Base-by-base conservation (phyloP, 1,140 invertebrate species). In the Meloidogyne exigua region DNA sequence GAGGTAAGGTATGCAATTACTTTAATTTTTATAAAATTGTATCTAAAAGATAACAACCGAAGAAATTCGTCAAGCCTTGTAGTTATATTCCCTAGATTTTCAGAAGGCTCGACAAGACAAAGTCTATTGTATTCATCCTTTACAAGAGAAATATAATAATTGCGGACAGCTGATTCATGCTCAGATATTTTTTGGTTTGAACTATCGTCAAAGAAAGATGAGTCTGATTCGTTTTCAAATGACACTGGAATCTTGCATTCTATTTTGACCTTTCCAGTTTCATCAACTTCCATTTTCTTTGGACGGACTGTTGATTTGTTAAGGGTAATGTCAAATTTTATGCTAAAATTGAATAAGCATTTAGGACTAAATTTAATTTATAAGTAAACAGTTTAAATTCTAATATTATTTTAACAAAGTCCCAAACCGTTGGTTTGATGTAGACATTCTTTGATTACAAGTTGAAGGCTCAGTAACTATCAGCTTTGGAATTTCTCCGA, bases 401-500 rank as follows among this genome's bases (percentile, higher is more conserved):
- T 62, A 72, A 42, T 39, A 13, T 67, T 67, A 32, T 18, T 23
- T n/a, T 32, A 32, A 25, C 1, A 72, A 32, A 62, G 10, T 25
- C 0, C 9, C 12, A 57, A 72, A 72, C 64, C 49, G 21, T 36
- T 62, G 23, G 13, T 72, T 72, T 23, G 25, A 28, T 32, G 28
- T 42, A 15, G 12, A 28, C 25, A 44, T 42, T 23, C 28, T 36
- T 70, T 70, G 39, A 25, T 23, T 25, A 57, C 49, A 57, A 36
- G 21, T 23, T 32, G 64, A 68, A n/a, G 76, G 68, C 11, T 79
- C 77, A 70, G 44, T 79, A 21, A 82, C 82, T 18, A 82, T 78
- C 18, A 82, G 63, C 39, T 84, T 83, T 25, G 81, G 81, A 71
- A 82, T 82, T 80, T 82, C 81, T 1, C 81, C 81, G 5, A 82